phyloP scores from a whole-genome alignment of 2,888 invertebrate genomes.

The Timema cristinae region DNA sequence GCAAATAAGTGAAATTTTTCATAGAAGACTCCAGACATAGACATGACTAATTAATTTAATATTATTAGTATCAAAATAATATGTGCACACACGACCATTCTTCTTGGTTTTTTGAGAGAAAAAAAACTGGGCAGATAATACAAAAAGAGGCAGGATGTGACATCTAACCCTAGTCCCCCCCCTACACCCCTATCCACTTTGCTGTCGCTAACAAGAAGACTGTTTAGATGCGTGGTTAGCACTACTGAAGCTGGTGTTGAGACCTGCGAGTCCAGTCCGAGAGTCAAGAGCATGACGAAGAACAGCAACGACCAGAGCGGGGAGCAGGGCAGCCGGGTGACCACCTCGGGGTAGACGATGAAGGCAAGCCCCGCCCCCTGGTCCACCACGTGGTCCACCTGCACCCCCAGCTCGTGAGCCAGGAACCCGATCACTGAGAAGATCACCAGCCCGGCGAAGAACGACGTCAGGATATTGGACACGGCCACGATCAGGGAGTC shows the following conservation, averaged over 20 bases:
- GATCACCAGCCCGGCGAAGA: slow-evolving; percentile 76
- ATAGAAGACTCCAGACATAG: too few relatives aligned
- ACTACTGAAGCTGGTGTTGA: neutral
- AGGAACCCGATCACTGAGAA: slow-evolving; percentile 79
- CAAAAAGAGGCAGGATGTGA: too few relatives aligned
- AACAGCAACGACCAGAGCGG: slow-evolving; percentile 79
- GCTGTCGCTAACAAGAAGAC: too few relatives aligned
- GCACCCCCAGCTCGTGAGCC: slow-evolving; percentile 68
- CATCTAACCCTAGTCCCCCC: too few relatives aligned
- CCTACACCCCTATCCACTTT: too few relatives aligned
- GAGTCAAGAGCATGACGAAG: slow-evolving; percentile 72
- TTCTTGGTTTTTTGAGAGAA: too few relatives aligned
- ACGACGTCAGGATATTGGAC: slow-evolving; percentile 72
- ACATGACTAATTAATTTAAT: too few relatives aligned
- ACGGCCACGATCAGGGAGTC: slow-evolving; percentile 72
- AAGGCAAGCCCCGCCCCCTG: slow-evolving; percentile 77
- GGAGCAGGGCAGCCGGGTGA: slow-evolving; percentile 71
- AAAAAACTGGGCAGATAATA: too few relatives aligned
- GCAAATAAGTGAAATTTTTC: too few relatives aligned
- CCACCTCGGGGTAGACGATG: slow-evolving; percentile 79
- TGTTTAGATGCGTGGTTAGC: too few relatives aligned
- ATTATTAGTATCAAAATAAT: too few relatives aligned
- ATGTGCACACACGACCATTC: too few relatives aligned
- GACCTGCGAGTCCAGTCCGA: slow-evolving; percentile 68
- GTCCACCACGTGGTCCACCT: slow-evolving; percentile 67